phyloP scores from a whole-genome alignment of 2,888 invertebrate genomes.

The Tromatobia lineatoria region DNA sequence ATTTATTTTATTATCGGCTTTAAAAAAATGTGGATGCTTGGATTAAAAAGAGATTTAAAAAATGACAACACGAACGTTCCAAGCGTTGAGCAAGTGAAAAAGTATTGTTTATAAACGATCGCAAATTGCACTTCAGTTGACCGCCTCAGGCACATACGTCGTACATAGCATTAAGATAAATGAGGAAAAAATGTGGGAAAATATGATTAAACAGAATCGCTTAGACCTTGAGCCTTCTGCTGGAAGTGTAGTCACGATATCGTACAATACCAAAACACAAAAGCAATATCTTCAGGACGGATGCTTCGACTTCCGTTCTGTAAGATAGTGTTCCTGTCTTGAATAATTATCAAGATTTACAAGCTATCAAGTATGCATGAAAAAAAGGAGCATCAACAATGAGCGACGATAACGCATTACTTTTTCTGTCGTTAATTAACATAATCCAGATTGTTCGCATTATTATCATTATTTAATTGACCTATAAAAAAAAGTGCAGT shows the following conservation, averaged over 20 bases:
- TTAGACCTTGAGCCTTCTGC: conserved; percentile 9
- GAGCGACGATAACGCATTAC: not conserved
- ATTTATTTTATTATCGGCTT: not conserved
- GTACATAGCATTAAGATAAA: conserved; percentile 4
- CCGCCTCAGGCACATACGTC: not conserved
- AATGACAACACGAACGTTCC: not conserved
- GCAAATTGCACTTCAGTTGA: not conserved
- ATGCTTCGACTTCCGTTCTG: conserved; percentile 6
- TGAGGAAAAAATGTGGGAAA: conserved; percentile 20
- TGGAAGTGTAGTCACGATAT: not conserved
- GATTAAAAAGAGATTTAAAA: not conserved
- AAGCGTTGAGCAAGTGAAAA: not conserved
- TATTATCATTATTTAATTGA: not conserved
- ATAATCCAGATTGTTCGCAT: not conserved
- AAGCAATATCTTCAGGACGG: conserved; percentile 14
- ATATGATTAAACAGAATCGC: not conserved
- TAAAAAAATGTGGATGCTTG: not conserved
- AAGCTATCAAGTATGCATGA: not conserved
- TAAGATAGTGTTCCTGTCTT: not conserved
- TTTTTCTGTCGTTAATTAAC: not conserved
- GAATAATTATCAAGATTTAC: not conserved
- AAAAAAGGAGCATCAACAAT: not conserved
- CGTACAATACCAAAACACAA: not conserved
- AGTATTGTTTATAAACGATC: not conserved
- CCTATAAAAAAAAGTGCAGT: too few relatives aligned